phyloP scores from a whole-genome alignment of 2,888 invertebrate species.

The Tenthredo mesomela region DNA sequence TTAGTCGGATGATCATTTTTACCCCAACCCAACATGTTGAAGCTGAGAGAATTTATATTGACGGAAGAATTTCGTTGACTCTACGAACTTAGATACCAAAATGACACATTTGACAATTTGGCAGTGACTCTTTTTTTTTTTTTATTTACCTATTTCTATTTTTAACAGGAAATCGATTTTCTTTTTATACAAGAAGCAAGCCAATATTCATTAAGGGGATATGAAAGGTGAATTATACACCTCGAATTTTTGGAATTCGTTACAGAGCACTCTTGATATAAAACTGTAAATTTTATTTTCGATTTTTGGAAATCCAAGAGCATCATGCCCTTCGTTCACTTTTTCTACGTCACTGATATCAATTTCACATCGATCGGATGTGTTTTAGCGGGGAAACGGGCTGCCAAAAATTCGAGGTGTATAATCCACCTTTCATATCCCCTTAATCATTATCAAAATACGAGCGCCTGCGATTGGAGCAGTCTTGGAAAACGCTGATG shows the following conservation, averaged over 20 bases:
- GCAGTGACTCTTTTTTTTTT: background rate
- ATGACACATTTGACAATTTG: background rate
- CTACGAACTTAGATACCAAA: background rate
- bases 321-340: too few species aligned
- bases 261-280: too few species aligned
- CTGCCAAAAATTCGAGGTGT: too few species aligned
- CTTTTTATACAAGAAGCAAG: background rate
- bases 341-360: too few species aligned
- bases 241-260: too few species aligned
- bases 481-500: background rate
- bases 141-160: background rate
- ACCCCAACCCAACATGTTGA: conserved; percentile 11
- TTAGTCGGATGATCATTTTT: background rate
- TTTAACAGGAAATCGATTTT: background rate
- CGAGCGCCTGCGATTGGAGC: background rate
- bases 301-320: too few species aligned
- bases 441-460: too few species aligned
- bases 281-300: too few species aligned
- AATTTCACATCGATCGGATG: too few species aligned
- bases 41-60: background rate
- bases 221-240: too few species aligned
- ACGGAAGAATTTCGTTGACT: background rate
- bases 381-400: too few species aligned
- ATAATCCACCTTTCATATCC: too few species aligned
- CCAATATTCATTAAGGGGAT: background rate